These are phyloP conservation scores for Ceriagrion tenellum DNA, from an alignment of 2,888 invertebrate species.

Conservation along the genomic window DNA sequence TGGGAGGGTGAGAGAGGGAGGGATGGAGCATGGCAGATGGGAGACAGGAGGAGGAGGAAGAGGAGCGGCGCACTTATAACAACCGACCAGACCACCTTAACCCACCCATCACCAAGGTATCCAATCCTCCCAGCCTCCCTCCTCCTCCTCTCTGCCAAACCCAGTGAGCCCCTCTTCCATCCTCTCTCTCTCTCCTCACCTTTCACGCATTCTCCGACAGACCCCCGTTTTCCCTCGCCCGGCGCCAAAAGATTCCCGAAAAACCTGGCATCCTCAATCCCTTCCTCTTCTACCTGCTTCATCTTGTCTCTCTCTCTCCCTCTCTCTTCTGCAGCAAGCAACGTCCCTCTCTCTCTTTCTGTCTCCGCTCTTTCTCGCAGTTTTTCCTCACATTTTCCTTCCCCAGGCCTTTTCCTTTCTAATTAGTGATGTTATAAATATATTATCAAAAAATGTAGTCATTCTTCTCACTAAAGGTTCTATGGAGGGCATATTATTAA, in stretches of 20 bases:
- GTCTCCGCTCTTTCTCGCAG: not conserved
- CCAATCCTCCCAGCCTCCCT: not conserved
- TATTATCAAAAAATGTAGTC: no score
- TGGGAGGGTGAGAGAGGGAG: not conserved
- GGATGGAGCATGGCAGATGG: not conserved
- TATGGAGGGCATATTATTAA: no score
- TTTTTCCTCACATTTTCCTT: not conserved
- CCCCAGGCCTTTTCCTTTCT: no score
- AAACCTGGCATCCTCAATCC: not conserved
- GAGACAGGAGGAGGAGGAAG: not conserved
- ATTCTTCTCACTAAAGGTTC: no score
- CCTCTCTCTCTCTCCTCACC: not conserved
- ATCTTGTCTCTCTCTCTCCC: not conserved
- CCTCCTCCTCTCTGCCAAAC: conserved; percentile 4
- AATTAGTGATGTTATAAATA: no score
- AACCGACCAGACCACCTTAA: not conserved
- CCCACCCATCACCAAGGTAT: not conserved
- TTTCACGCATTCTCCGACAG: not conserved
- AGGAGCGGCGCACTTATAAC: not conserved
- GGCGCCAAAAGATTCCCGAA: not conserved
- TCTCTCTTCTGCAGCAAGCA: no score
- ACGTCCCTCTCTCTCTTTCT: no score
- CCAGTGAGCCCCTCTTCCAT: not conserved
- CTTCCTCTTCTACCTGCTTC: not conserved
- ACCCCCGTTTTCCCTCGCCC: not conserved